These are phyloP conservation scores for Pammene aurita DNA, from an alignment of 2,888 invertebrate species.

Conservation along the genomic window DNA sequence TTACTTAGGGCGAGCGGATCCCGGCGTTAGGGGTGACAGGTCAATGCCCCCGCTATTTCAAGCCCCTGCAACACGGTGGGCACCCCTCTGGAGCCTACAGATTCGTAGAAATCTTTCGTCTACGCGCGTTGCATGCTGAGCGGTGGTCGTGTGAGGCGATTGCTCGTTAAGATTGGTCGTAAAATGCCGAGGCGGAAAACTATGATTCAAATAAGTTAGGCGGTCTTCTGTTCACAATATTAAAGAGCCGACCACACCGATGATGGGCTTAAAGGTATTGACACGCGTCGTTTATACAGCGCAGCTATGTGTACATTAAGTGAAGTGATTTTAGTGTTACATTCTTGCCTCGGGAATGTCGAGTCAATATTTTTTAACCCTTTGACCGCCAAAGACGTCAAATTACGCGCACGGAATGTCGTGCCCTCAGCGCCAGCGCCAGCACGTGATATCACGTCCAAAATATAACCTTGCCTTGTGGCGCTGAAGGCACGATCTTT, in stretches of 20 bases:
- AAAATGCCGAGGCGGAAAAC: constrained; percentile 7
- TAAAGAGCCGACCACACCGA: background rate
- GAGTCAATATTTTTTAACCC: too few species aligned
- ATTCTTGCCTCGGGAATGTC: too few species aligned
- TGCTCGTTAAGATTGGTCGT: constrained; percentile 28
- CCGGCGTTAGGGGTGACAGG: constrained; percentile 72
- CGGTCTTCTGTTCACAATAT: background rate
- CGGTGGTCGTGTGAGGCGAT: constrained; percentile 23
- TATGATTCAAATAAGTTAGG: constrained; percentile 1
- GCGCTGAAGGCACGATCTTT: too few species aligned
- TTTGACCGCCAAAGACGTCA: too few species aligned
- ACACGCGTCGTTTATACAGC: background rate
- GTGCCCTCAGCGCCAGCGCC: too few species aligned
- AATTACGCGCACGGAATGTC: too few species aligned
- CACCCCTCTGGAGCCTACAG: constrained; percentile 18
- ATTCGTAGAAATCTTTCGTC: constrained; percentile 19
- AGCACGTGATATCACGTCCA: too few species aligned
- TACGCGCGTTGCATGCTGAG: constrained; percentile 25
- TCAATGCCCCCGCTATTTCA: constrained; percentile 63
- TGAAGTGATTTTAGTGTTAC: too few species aligned
- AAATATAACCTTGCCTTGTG: too few species aligned
- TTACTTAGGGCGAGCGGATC: constrained; percentile 54
- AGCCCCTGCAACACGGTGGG: constrained; percentile 61
- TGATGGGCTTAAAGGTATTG: background rate
- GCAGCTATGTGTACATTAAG: background rate